Base-by-base conservation (phyloP, 2,888 invertebrate genomes). In the Spicauda simplicius region DNA sequence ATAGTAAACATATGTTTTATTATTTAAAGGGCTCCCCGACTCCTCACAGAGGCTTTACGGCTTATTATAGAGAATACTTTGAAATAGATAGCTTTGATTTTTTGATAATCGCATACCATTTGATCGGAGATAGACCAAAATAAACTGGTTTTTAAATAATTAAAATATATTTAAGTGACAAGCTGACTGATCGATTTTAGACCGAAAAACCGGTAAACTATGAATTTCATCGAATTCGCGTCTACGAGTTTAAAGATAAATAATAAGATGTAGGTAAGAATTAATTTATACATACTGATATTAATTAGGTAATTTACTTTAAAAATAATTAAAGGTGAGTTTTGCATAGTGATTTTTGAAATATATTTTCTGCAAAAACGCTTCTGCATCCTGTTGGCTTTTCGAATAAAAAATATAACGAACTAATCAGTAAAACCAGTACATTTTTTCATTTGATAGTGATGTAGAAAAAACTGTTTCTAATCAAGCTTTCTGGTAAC, bases 401-500 rank as follows among this genome's bases (percentile, higher is more conserved):
- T 58, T 41, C 18, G 18, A 20, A 58, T 58, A 58, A 18, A 48
- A 55, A 48, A 63, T 48, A 25, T 25, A 55, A 55, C 48, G 37
- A 48, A 48, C 63, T 48, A 30, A 48, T 19, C 45, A 45, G 19
- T 20, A 45, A 20, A 20, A 45, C 20, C 11, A 58, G 45, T 58
- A 58, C n/a, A 58, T 16, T 55, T 30, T 30, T n/a, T 54, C 7
- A 55, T n/a, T 55, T 50, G 45, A 45, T 45, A 50, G 6, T 18
- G 18, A 30, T 55, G 16, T 55, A 55, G 16, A 30, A 55, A 18
- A 54, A 54, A 41, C 20, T 54, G 16, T 8, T n/a, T 54, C 37
- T 37, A 59, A 59, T 59, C 48, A 30, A 59, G 45, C 30, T 37
- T 56, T 56, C 18, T 56, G 56, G 33, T 56, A 41, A 11, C n/a